Percentiles rank a stretch among this genome's conserved stretches.
These are phyloP conservation scores for Anagrus nilaparvatae DNA, from an alignment of 1,140 invertebrate species.

Conservation along the genomic window DNA sequence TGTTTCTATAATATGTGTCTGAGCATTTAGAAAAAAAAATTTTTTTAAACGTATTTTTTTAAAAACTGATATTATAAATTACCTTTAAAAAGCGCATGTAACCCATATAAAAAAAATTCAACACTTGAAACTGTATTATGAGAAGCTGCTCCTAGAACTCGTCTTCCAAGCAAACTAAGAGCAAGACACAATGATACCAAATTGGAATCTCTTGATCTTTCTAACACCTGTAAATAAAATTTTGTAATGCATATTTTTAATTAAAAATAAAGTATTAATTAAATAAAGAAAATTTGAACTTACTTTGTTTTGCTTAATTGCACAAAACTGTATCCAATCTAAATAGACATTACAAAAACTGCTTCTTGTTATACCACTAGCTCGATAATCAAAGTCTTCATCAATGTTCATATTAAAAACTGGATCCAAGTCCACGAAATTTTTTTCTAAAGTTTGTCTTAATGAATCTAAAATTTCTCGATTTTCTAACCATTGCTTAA, in stretches of 20 bases:
- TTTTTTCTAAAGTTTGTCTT: constrained; percentile 66
- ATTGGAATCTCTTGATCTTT: constrained; percentile 60
- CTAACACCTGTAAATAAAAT: constrained; percentile 42
- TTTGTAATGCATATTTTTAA: too few species aligned
- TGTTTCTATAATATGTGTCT: too few species aligned
- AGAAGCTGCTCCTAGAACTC: constrained; percentile 85
- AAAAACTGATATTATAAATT: not conserved
- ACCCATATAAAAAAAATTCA: constrained; percentile 95
- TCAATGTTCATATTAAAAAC: constrained; percentile 93
- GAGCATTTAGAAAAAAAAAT: not conserved
- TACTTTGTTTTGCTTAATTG: constrained; percentile 56
- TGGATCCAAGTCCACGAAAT: constrained; percentile 91
- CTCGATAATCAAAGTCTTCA: constrained; percentile 85
- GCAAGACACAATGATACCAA: constrained; percentile 87
- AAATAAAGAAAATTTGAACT: not conserved
- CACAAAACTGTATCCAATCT: constrained; percentile 90
- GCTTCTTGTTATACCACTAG: constrained; percentile 79
- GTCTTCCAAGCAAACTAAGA: constrained; percentile 79
- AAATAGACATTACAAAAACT: constrained; percentile 86
- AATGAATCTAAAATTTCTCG: constrained; percentile 70
- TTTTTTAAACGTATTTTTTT: not conserved
- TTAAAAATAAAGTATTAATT: too few species aligned
- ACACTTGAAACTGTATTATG: constrained; percentile 81
- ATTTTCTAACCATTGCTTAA: constrained; percentile 84
- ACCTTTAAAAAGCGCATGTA: constrained; percentile 96